A percentile compares a stretch with the other conserved stretches of the same genome.
phyloP scores from a whole-genome alignment of 2,113 vertebrate genomes.

The Protomyctophum bolini region DNA sequence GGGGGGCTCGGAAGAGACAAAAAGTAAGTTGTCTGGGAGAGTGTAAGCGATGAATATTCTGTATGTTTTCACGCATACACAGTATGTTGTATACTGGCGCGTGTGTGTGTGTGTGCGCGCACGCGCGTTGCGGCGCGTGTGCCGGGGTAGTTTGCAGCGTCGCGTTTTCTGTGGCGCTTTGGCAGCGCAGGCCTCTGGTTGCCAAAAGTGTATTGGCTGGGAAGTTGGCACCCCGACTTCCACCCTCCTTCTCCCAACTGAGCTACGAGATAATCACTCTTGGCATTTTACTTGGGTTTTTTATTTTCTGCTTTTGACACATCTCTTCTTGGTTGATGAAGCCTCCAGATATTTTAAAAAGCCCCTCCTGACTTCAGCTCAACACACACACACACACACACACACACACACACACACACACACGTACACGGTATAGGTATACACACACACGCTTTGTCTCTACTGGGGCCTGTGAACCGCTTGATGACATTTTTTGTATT shows the following conservation, averaged over 20 bases:
- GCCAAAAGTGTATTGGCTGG: slow-evolving; percentile 77
- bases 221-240: slow-evolving; percentile 76
- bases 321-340: slow-evolving; percentile 68
- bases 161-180: slow-evolving; percentile 72
- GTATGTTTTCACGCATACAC: slow-evolving; percentile 66
- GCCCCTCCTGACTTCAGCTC: slow-evolving; percentile 46
- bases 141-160: slow-evolving; percentile 47
- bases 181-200: slow-evolving; percentile 67
- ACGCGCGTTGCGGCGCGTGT: slow-evolving; percentile 24
- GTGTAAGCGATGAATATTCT: slow-evolving; percentile 66
- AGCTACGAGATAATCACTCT: slow-evolving; percentile 78
- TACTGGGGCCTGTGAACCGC: slow-evolving; percentile 14
- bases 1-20: slow-evolving; percentile 35
- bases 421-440: slow-evolving; percentile 35
- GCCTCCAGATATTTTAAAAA: slow-evolving; percentile 64
- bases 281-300: slow-evolving; percentile 72
- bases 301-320: slow-evolving; percentile 76
- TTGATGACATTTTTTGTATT: slow-evolving; percentile 43
- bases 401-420: slow-evolving; percentile 47
- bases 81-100: slow-evolving; percentile 53
- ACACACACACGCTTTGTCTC: slow-evolving; percentile 49
- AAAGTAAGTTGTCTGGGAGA: slow-evolving; percentile 55
- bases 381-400: slow-evolving; percentile 32
- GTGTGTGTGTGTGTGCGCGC: slow-evolving; percentile 21
- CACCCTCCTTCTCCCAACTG: slow-evolving; percentile 71